Conservation (phyloP, 2,113 vertebrate genomes). For the Mobula hypostoma region DNA sequence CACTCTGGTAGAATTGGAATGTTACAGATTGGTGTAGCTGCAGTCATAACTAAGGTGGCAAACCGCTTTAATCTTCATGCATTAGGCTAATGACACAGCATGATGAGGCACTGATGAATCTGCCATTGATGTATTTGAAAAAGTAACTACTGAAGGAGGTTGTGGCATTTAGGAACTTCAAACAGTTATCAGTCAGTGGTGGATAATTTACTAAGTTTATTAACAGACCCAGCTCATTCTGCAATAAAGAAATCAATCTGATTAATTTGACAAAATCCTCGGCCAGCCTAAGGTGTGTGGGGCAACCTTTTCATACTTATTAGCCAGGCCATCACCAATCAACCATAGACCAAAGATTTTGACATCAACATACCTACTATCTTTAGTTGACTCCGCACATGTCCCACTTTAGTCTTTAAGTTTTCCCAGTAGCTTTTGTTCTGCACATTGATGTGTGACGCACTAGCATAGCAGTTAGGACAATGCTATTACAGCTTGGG, state of each 20-base stretch:
- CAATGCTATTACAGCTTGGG: too few species aligned
- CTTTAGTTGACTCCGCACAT: neutral
- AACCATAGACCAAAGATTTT: neutral
- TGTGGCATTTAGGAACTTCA: neutral
- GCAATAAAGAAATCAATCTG: neutral
- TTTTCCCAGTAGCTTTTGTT: neutral
- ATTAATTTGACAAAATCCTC: conserved; percentile 7
- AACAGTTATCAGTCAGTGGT: neutral
- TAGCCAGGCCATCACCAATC: neutral
- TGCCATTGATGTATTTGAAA: neutral
- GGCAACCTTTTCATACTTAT: neutral
- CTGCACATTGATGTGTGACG: neutral
- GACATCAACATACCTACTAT: neutral
- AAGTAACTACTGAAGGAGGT: neutral
- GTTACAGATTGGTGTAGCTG: neutral
- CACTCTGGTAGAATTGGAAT: neutral
- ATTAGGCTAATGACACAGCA: neutral
- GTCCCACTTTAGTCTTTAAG: neutral
- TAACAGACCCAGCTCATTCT: neutral
- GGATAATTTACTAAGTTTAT: neutral
- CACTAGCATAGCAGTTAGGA: too few species aligned
- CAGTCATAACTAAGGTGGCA: neutral
- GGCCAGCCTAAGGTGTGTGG: neutral
- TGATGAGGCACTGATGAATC: neutral
- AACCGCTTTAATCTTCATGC: neutral